Base-by-base conservation (phyloP, 2,113 vertebrate genomes). In the Sialia sialis region DNA sequence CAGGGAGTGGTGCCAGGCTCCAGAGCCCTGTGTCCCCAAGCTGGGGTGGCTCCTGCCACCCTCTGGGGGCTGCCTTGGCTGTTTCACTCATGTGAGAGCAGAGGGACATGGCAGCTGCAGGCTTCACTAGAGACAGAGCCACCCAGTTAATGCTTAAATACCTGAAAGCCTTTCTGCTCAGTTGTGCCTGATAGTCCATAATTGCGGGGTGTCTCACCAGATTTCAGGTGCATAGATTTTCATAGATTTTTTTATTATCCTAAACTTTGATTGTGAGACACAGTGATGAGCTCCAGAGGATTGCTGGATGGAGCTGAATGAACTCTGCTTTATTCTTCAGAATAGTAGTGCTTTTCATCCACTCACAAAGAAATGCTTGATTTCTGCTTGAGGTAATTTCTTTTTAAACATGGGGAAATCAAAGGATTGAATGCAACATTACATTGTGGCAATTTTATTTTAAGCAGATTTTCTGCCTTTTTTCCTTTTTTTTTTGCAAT, bases 401-500 rank as follows among this genome's bases (percentile, higher is more conserved):
- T 66, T 59, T 90, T 70, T 16, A 55, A 76, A 90, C 60, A 68
- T 25, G 59, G 59, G 60, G 49, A 89, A 73, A 88, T 92, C 34
- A 12, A 93, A 79, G 70, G 79, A 80, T 84, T 86, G 44, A 92
- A 89, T 89, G 66, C 87, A 83, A 88, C 39, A 64, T 92, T 76
- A 92, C 52, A 92, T 69, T 96, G 52, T 79, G 90, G 62, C 69
- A 63, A 55, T 95, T 95, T 94, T 55, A 93, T 84, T 95, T 96
- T 63, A 95, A 88, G 79, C 84, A 94, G 92, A 72, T 90, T 95
- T 97, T 96, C 92, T 97, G 92, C 94, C 91, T 55, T 88, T 88
- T 93, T 90, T 93, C n/a, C 44, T 85, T 92, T 81, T 94, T 75
- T 89, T 75, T 89, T 90, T 95, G 16, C 95, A 95, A 29, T 97